phyloP scores from a whole-genome alignment of 1,140 invertebrate species.

The Leptonema lineaticorne region DNA sequence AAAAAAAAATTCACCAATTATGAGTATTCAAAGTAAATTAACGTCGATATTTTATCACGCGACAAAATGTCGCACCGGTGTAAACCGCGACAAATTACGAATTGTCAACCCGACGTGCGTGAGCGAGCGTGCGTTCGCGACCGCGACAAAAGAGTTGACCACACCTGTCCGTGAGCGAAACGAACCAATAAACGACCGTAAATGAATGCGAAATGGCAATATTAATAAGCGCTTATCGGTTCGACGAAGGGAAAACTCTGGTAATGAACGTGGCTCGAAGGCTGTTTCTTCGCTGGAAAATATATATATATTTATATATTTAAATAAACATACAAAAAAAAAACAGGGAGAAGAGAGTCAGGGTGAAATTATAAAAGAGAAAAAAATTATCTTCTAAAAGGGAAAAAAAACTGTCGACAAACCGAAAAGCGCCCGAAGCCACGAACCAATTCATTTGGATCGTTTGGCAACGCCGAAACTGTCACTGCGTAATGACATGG shows the following conservation, averaged over 20 bases:
- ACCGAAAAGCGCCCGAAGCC: not conserved
- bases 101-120: too few species aligned
- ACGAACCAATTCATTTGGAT: not conserved
- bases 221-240: constrained; percentile 29
- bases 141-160: not conserved
- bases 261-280: constrained; percentile 21
- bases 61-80: too few species aligned
- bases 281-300: constrained; percentile 18
- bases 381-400: not conserved
- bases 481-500: not conserved
- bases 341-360: too few species aligned
- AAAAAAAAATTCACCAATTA: too few species aligned
- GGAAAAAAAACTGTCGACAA: not conserved
- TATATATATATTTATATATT: too few species aligned
- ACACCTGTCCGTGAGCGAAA: constrained; percentile 8
- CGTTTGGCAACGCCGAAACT: not conserved
- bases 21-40: too few species aligned
- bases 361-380: too few species aligned
- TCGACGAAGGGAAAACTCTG: constrained; percentile 22
- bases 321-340: too few species aligned
- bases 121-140: too few species aligned
- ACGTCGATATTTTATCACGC: too few species aligned
- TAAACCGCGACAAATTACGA: too few species aligned
- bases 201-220: constrained; percentile 24
- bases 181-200: constrained; percentile 21